These are phyloP conservation scores for Aporophyla nigra DNA, from an alignment of 2,888 invertebrate genomes.

Conservation along the genomic window DNA sequence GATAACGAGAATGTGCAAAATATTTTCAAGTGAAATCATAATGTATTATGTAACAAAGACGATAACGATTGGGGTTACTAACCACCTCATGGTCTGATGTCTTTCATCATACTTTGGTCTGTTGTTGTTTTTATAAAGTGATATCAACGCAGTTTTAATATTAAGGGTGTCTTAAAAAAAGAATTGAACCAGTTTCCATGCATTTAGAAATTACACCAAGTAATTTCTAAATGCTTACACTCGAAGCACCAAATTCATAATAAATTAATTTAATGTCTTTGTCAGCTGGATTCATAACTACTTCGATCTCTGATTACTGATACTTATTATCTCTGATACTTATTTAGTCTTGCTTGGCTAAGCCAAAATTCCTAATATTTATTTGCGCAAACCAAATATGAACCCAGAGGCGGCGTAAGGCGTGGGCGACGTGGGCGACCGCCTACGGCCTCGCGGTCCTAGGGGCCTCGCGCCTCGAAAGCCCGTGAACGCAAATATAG, in stretches of 20 bases:
- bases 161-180: not conserved
- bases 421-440: too few relatives aligned
- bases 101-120: slow-evolving; percentile 48
- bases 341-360: not conserved
- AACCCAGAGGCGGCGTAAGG: too few relatives aligned
- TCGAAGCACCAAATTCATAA: not conserved
- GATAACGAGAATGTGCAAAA: slow-evolving; percentile 26
- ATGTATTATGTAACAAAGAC: slow-evolving; percentile 26
- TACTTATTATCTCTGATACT: not conserved
- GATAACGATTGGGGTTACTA: slow-evolving; percentile 36
- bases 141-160: not conserved
- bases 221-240: not conserved
- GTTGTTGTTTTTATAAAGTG: not conserved
- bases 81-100: slow-evolving; percentile 27
- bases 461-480: too few relatives aligned
- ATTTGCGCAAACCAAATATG: too few relatives aligned
- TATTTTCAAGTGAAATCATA: slow-evolving; percentile 11
- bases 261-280: not conserved
- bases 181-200: too few relatives aligned
- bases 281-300: not conserved
- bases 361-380: not conserved
- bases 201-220: too few relatives aligned
- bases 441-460: too few relatives aligned
- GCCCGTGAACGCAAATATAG: too few relatives aligned
- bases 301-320: not conserved